Evolutionary conservation across 2,113 vertebrate genomes (phyloP).

Genomic region (Chionodraco myersi): DNA sequence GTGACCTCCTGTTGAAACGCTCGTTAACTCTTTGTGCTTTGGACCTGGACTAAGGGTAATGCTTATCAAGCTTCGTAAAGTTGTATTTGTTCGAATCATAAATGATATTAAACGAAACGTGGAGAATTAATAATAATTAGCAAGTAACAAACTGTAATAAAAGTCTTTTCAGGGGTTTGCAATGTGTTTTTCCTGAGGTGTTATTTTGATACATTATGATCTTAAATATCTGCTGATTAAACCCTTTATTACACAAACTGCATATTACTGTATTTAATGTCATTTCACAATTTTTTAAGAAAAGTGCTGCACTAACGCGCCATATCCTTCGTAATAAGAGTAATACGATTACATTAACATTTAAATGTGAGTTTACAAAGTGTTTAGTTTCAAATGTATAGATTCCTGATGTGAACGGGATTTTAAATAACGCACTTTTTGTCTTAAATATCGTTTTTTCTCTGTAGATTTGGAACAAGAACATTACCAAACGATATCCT

Average conservation of each 20-base stretch:
- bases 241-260: neutral
- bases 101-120: neutral
- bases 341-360: too few relatives aligned
- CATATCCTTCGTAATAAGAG: neutral
- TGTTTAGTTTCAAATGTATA: neutral
- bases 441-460: neutral
- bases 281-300: neutral
- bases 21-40: conserved; percentile 64
- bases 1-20: conserved; percentile 74
- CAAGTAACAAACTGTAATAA: neutral
- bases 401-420: neutral
- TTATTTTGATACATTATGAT: neutral
- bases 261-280: neutral
- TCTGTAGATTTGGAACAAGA: neutral
- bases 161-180: too few relatives aligned
- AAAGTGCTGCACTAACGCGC: neutral
- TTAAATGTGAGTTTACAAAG: neutral
- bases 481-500: neutral
- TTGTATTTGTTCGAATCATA: neutral
- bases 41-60: neutral
- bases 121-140: neutral
- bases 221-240: neutral
- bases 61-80: neutral
- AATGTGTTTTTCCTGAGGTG: neutral
- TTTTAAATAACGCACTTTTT: neutral